Base-by-base conservation (phyloP, 1,140 invertebrate species). In the Anoplolepis gracilipes region DNA sequence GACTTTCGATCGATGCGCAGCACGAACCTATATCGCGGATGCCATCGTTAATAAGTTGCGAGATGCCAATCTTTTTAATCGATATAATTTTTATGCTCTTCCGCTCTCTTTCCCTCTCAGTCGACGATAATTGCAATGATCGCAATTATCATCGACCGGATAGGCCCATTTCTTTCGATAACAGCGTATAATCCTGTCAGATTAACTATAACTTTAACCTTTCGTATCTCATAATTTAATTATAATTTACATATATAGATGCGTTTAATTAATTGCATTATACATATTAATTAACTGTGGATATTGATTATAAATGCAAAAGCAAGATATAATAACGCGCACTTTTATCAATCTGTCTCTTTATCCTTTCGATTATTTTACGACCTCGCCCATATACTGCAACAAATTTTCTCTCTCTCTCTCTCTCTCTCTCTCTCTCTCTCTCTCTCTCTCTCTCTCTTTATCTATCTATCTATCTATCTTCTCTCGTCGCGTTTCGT, bases 1-100 rank as follows among this genome's bases (percentile, higher is more conserved):
- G 78, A 73, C 49, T 72, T 25, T 28, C 61, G 78, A 82, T 82
- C 78, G 78, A 59, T 73, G 53, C 36, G 28, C 65, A 2, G 53
- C 78, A 69, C 53, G 78, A 46, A 42, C 36, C 53, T 59, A 25
- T 82, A 82, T 82, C 78, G 67, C 78, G 78, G 13, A 82, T 73
- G 28, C 55, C 67, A 82, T 82, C 78, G 67, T 55, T 73, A 82
- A 72, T 82, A 82, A 82, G 36, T 59, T 82, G 53, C 67, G 53
- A 59, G 78, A 82, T 82, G 53, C 67, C n/a, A 59, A 81, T 82
- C 78, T 79, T 79, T 79, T 73, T 72, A 72, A 73, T 82, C 78
- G 78, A 72, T 72, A 72, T 67, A 82, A 82, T 82, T 82, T 73
- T 82, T 73, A 82, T 73, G 39, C 70, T 22, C 22, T 22, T 3